Evolutionary conservation across 1,140 invertebrate genomes (phyloP), one percentile per base, ranked within the genome.

Genomic region (Drosophila baimaii): DNA sequence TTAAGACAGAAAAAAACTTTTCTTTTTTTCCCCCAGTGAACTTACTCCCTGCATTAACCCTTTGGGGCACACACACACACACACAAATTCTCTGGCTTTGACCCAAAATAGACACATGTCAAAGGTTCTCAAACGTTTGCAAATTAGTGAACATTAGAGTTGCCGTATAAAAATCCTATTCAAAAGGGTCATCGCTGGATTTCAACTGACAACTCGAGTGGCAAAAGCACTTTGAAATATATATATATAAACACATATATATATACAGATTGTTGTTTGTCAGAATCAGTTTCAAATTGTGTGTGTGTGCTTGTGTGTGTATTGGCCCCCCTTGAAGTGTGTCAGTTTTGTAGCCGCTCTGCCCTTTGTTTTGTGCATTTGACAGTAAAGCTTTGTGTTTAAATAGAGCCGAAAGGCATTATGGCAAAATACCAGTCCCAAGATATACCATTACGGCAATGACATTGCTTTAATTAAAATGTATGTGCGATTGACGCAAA

Each of bases 91-190:
- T n/a, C 10, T 29, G 43, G 35, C 52, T 80, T 71, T 81, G 65
- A 79, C 61, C 78, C 59, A 57, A 62, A 72, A 49, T 37, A 54
- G 64, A 81, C 78, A 81, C 64, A 81, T 80, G 71, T 80, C 78
- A 81, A 61, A 68, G 44, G 37, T 33, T 64, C 27, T 56, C 41
- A 59, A 78, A 77, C 33, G 51, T 56, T 54, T 47, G 64, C 49
- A 71, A 80, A 76, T 81, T 81, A 81, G 59, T 62, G 44, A 46
- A 64, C 70, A 79, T 80, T 74, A 73, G 52, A 59, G 74, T 27
- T 29, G 31, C 29, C 29, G 23, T 43, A 54, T 56, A 71, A 71
- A 72, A 71, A 72, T 49, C 52, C 33, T 10, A 49, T 29, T 21
- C 43, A 49, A 71, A 70, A 71, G 66, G 65, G 43, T 70, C 41